phyloP scores from a whole-genome alignment of 92 coral and sea anemone species.

The Epizoanthus scotinus region DNA sequence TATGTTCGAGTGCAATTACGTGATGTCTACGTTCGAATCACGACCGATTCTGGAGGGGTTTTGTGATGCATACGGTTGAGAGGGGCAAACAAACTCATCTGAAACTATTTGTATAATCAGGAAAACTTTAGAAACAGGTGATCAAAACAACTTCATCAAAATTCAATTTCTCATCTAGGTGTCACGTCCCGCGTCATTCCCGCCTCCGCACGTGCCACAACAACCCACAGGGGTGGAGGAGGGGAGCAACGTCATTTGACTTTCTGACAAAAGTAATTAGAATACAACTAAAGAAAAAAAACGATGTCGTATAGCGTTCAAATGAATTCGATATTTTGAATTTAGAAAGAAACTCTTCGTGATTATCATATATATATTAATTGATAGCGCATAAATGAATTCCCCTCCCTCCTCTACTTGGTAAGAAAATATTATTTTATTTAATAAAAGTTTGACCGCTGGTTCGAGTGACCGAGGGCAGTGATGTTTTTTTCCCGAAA shows the following conservation, averaged over 20 bases:
- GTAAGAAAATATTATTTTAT: not conserved
- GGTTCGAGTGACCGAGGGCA: slow-evolving; percentile 25
- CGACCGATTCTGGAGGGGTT: slow-evolving; percentile 1
- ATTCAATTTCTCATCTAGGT: not conserved
- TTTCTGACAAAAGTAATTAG: not conserved
- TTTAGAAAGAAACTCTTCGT: too few relatives aligned
- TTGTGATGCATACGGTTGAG: slow-evolving; percentile 28
- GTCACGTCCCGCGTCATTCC: not conserved
- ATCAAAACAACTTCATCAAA: not conserved
- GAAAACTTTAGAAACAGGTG: slow-evolving; percentile 3
- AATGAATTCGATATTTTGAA: too few relatives aligned
- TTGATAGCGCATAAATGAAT: not conserved
- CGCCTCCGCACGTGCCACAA: not conserved
- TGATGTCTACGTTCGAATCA: not conserved
- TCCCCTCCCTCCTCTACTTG: not conserved
- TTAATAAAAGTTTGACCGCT: slow-evolving; percentile 19
- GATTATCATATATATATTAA: not conserved
- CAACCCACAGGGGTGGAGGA: not conserved
- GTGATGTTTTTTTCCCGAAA: slow-evolving; percentile 51
- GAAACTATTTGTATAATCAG: slow-evolving; percentile 17
- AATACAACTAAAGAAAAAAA: not conserved
- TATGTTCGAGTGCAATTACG: not conserved
- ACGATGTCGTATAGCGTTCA: too few relatives aligned
- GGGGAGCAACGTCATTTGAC: not conserved
- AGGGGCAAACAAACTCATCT: slow-evolving; percentile 15